Conservation (phyloP, 2,888 invertebrate genomes). For the Harpalus rubripes region DNA sequence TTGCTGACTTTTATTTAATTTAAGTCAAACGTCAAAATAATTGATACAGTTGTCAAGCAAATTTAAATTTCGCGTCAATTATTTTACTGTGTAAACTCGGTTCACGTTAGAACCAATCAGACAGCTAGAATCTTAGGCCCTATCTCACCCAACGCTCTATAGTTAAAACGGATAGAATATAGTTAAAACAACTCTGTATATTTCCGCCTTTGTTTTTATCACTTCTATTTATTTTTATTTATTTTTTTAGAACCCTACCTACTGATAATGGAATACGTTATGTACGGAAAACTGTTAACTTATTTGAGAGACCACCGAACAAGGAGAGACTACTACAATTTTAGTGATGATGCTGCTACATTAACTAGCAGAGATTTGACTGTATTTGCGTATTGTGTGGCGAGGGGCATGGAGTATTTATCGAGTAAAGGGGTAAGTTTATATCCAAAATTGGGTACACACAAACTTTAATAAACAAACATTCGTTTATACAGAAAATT, state of each 20-base stretch:
- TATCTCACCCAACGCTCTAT: too few species aligned
- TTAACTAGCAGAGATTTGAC: conserved; percentile 87
- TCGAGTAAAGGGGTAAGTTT: conserved; percentile 86
- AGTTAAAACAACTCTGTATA: not conserved
- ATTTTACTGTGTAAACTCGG: too few species aligned
- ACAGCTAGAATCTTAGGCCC: too few species aligned
- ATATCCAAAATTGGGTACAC: too few species aligned
- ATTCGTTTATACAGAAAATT: too few species aligned
- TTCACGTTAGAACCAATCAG: too few species aligned
- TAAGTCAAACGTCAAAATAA: too few species aligned
- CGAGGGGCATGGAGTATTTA: conserved; percentile 91
- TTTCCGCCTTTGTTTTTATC: not conserved
- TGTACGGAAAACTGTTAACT: conserved; percentile 89
- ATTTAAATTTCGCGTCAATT: too few species aligned
- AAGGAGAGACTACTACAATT: conserved; percentile 80
- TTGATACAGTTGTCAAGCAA: too few species aligned
- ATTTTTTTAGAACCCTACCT: conserved; percentile 88
- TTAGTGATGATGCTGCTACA: conserved; percentile 83
- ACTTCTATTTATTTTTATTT: conserved; percentile 29
- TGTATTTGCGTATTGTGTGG: conserved; percentile 89
- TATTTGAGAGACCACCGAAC: conserved; percentile 84
- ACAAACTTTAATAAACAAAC: not conserved
- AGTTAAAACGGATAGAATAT: too few species aligned
- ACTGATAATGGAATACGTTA: conserved; percentile 91
- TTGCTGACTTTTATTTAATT: too few species aligned